These are phyloP conservation scores for Tipula vernalis DNA, from an alignment of 2,888 invertebrate species.

Conservation along the genomic window DNA sequence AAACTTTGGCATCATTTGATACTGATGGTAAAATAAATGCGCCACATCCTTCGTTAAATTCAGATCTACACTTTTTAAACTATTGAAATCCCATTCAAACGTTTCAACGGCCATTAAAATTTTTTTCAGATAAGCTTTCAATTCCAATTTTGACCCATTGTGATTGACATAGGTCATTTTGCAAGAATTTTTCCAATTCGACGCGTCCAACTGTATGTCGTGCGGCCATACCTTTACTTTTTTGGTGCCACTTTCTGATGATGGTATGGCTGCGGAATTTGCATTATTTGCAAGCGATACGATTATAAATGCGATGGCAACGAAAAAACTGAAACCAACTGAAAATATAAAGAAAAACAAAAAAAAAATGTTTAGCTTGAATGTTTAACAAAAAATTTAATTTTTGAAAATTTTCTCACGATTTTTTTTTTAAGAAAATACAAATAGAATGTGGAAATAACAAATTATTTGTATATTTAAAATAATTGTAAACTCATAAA, in stretches of 20 bases:
- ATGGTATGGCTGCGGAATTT: neutral
- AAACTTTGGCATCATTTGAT: neutral
- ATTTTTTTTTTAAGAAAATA: neutral
- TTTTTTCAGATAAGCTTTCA: neutral
- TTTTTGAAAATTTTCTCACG: neutral
- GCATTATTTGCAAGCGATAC: neutral
- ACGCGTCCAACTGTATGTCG: neutral
- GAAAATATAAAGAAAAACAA: neutral
- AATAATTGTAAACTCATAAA: neutral
- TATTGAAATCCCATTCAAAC: neutral
- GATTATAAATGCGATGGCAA: neutral
- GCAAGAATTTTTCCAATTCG: neutral
- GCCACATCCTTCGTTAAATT: neutral
- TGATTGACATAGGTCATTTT: neutral
- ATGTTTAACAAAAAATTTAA: neutral
- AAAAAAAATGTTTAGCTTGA: neutral
- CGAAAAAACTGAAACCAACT: neutral
- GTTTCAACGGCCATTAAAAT: neutral
- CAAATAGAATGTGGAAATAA: conserved; percentile 4
- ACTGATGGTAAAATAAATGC: neutral
- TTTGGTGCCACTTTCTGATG: neutral
- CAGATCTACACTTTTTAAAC: neutral
- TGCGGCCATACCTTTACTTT: neutral
- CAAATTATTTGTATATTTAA: conserved; percentile 4
- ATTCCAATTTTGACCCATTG: neutral